Percentiles rank a stretch among this genome's conserved stretches.
Conservation (phyloP, 2,797 vertebrate genomes). For the Phoebastria nigripes region DNA sequence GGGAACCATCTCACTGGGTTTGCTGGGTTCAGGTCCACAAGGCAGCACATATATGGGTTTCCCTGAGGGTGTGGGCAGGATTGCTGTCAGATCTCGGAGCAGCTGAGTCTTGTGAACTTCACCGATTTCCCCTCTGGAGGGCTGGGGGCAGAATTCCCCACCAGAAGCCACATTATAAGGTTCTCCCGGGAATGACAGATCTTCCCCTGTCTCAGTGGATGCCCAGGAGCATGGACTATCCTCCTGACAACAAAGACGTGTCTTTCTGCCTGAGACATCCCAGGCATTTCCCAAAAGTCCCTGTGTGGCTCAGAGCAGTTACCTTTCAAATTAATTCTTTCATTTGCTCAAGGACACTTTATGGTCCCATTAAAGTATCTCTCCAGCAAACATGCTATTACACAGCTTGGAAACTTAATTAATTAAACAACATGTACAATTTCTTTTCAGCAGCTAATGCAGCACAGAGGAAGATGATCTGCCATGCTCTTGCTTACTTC, state of each 20-base stretch:
- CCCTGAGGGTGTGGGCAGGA: background rate
- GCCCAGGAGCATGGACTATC: background rate
- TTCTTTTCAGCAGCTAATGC: background rate
- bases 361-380: slow-evolving; percentile 3
- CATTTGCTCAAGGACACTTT: background rate
- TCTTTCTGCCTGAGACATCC: background rate
- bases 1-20: background rate
- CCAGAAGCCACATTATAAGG: background rate
- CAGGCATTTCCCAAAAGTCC: background rate
- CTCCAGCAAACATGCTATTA: slow-evolving; percentile 9
- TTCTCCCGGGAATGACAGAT: background rate
- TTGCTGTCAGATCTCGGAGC: background rate
- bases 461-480: background rate
- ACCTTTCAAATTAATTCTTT: background rate
- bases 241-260: background rate
- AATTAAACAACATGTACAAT: background rate
- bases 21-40: background rate
- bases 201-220: background rate
- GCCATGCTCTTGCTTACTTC: background rate
- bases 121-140: background rate
- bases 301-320: background rate
- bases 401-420: slow-evolving; percentile 14
- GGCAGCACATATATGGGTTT: background rate
- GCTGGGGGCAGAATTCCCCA: background rate
- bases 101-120: background rate